Conservation (phyloP, 2,113 vertebrate genomes). For the Macroglossus sobrinus region DNA sequence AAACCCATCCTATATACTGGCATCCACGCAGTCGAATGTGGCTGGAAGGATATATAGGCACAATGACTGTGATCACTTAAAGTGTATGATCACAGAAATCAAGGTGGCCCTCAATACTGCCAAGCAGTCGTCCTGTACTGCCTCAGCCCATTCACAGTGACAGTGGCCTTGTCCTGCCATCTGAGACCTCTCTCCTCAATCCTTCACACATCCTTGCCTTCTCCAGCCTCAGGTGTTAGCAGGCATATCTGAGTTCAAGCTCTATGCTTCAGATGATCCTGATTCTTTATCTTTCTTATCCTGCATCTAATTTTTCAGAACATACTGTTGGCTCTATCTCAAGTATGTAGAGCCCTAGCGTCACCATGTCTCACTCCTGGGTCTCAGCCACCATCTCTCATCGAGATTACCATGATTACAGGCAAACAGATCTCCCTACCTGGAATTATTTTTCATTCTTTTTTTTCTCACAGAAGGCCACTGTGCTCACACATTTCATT, state of each 20-base stretch:
- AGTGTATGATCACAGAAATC: neutral
- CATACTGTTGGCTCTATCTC: neutral
- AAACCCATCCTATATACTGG: neutral
- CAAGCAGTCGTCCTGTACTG: too few species aligned
- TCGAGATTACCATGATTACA: too few species aligned
- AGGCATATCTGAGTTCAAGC: neutral
- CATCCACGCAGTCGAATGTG: neutral
- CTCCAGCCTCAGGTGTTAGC: neutral
- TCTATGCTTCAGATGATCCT: neutral
- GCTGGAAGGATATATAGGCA: neutral
- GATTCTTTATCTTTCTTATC: neutral
- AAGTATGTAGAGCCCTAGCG: neutral
- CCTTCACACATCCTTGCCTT: neutral
- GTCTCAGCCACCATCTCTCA: neutral
- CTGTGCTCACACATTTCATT: neutral
- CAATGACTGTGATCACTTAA: neutral
- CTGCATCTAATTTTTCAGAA: neutral
- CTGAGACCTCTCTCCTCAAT: neutral
- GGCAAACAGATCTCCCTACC: neutral
- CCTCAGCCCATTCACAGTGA: too few species aligned
- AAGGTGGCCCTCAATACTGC: neutral
- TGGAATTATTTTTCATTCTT: neutral
- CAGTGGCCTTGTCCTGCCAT: rapidly evolving
- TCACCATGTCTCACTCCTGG: neutral
- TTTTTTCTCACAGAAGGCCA: neutral